phyloP scores from a whole-genome alignment of 2,113 vertebrate species.

The Vicugna pacos region DNA sequence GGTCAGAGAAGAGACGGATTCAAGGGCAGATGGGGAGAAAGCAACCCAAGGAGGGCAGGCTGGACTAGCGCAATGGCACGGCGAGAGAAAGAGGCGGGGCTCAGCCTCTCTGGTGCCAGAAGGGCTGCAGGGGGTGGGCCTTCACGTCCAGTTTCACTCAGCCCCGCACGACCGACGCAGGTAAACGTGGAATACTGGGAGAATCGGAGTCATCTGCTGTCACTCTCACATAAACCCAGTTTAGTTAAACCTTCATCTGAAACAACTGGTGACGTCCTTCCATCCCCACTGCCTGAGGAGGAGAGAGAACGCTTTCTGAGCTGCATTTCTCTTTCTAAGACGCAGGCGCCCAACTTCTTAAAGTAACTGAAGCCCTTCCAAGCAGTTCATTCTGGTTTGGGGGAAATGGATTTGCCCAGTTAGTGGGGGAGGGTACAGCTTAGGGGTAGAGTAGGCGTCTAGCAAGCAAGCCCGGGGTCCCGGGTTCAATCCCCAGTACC shows the following conservation, averaged over 20 bases:
- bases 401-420: background rate
- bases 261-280: background rate
- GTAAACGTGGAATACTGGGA: background rate
- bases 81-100: background rate
- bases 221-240: background rate
- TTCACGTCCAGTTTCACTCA: too few species aligned
- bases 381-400: conserved; percentile 12
- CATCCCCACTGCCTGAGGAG: background rate
- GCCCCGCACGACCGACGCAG: too few species aligned
- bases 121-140: accelerated
- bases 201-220: background rate
- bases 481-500: too few species aligned
- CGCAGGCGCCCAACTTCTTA: background rate
- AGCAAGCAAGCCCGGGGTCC: too few species aligned
- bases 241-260: background rate
- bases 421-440: too few species aligned
- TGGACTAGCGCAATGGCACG: accelerated
- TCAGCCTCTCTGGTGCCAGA: background rate
- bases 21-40: background rate
- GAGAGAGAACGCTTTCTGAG: background rate
- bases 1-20: background rate
- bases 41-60: background rate
- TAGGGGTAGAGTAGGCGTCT: too few species aligned
- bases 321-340: background rate
- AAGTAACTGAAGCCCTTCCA: conserved; percentile 49